phyloP scores from a whole-genome alignment of 2,888 invertebrate genomes.

The Dinocampus coccinellae region DNA sequence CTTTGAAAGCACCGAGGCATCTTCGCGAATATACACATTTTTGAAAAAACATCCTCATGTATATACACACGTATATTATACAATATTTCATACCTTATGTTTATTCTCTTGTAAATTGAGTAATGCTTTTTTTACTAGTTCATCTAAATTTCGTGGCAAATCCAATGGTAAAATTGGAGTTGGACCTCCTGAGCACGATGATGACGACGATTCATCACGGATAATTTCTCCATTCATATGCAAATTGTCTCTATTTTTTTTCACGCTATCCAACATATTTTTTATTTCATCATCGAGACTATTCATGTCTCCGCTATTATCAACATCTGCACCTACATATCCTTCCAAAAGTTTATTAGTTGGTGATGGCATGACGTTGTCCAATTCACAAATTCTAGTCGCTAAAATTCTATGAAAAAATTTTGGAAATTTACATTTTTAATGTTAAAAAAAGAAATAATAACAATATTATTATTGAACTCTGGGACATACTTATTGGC shows the following conservation, averaged over 20 bases:
- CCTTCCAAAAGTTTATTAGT: constrained; percentile 79
- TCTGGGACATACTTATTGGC: constrained; percentile 73
- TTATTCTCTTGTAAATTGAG: constrained; percentile 55
- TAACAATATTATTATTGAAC: background rate
- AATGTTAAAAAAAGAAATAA: constrained; percentile 11
- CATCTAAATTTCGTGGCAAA: constrained; percentile 57
- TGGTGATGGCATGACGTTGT: constrained; percentile 80
- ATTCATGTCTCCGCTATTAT: constrained; percentile 52
- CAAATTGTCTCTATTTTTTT: constrained; percentile 39
- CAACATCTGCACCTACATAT: constrained; percentile 72
- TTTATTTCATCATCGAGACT: constrained; percentile 38
- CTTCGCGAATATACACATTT: background rate
- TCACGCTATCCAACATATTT: constrained; percentile 34
- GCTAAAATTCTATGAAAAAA: constrained; percentile 79
- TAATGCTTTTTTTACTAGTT: constrained; percentile 60
- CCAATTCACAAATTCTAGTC: constrained; percentile 84
- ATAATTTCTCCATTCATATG: constrained; percentile 35
- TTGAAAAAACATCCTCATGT: background rate
- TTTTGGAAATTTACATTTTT: background rate
- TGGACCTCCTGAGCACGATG: constrained; percentile 19
- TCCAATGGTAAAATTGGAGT: constrained; percentile 45
- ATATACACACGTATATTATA: no score
- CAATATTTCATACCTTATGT: constrained; percentile 32
- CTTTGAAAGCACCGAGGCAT: background rate
- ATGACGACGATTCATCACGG: constrained; percentile 15